Conservation (phyloP, 1,140 invertebrate species). For the Apocrypta bakeri region DNA sequence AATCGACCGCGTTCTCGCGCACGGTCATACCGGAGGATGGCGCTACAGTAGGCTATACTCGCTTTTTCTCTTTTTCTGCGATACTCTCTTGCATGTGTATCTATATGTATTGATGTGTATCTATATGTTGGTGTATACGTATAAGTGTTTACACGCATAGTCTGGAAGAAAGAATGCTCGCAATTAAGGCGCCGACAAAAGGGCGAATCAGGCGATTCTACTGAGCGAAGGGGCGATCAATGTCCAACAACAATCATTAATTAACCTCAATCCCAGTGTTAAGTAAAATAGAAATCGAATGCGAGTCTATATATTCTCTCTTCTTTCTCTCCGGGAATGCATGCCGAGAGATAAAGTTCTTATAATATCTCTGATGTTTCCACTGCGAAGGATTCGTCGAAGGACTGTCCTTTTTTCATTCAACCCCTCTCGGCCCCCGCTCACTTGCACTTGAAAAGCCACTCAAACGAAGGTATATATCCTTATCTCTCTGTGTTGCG, state of each 20-base stretch:
- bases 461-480: not conserved
- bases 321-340: not conserved
- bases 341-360: not conserved
- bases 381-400: no score
- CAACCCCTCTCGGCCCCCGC: not conserved
- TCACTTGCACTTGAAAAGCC: no score
- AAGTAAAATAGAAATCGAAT: conserved; percentile 38
- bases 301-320: not conserved
- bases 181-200: conserved; percentile 30
- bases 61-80: not conserved
- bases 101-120: not conserved
- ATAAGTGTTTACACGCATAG: not conserved
- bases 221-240: not conserved
- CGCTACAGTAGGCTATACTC: not conserved
- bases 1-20: conserved; percentile 14
- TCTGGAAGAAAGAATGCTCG: conserved; percentile 25
- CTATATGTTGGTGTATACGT: not conserved
- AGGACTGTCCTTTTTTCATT: not conserved
- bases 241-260: conserved; percentile 44
- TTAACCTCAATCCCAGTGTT: conserved; percentile 35
- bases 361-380: not conserved
- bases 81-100: not conserved
- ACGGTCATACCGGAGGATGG: not conserved
- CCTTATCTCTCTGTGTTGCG: not conserved
- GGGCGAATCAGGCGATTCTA: not conserved